phyloP scores from a whole-genome alignment of 2,113 vertebrate genomes.

The Poeciliopsis prolifica region DNA sequence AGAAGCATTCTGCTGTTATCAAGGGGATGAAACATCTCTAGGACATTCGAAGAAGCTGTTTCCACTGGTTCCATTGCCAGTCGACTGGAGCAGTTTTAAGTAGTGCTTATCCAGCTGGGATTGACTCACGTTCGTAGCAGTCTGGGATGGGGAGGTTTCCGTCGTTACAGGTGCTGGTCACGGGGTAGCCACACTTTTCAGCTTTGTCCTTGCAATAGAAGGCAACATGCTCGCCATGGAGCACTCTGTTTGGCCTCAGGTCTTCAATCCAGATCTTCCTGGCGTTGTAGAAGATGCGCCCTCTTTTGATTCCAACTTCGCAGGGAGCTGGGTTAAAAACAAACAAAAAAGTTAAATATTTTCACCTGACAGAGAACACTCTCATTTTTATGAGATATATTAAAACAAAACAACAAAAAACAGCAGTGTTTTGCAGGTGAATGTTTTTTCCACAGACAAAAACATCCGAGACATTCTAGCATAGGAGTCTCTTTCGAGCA shows the following conservation, averaged over 20 bases:
- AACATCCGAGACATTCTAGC: not conserved
- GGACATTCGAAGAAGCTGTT: not conserved
- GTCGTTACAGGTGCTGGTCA: constrained; percentile 78
- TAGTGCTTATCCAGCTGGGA: not conserved
- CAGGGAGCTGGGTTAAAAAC: constrained; percentile 82
- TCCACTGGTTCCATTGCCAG: too few relatives aligned
- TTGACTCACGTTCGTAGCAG: constrained; percentile 84
- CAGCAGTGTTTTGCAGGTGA: not conserved
- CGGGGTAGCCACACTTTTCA: constrained; percentile 86
- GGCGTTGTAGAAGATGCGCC: constrained; percentile 83
- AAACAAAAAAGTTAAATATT: not conserved
- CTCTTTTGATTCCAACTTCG: constrained; percentile 82
- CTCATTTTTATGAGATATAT: not conserved
- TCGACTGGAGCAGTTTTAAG: too few relatives aligned
- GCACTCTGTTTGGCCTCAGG: constrained; percentile 82
- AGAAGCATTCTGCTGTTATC: not conserved
- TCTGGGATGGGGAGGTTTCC: constrained; percentile 82
- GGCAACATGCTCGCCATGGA: constrained; percentile 80
- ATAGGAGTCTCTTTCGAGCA: not conserved
- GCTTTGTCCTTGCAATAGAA: constrained; percentile 89
- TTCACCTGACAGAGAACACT: not conserved
- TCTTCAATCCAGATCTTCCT: constrained; percentile 82
- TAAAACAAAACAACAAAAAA: too few relatives aligned
- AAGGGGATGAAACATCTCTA: not conserved
- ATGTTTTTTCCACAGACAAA: not conserved